These are phyloP conservation scores for Pollimyrus isidori DNA, from an alignment of 2,113 vertebrate genomes.

Conservation along the genomic window DNA sequence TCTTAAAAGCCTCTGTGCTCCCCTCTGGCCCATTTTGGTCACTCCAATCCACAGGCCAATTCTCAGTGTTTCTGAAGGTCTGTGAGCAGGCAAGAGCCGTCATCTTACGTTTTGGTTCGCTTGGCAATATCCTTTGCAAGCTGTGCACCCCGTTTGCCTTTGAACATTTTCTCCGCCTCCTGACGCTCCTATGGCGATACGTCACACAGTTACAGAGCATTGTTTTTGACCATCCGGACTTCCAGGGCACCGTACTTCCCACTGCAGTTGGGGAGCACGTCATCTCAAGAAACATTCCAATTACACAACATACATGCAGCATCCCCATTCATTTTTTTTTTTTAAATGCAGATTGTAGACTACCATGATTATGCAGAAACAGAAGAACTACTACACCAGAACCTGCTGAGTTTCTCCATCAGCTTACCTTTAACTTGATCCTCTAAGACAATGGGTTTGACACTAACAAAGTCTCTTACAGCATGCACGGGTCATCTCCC, in stretches of 20 bases:
- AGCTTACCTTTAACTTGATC: neutral
- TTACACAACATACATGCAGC: neutral
- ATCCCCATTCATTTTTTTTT: neutral
- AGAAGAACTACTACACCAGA: neutral
- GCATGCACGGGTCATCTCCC: neutral
- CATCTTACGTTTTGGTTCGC: constrained; percentile 98
- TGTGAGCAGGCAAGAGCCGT: constrained; percentile 58
- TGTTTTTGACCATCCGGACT: neutral
- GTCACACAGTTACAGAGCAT: constrained; percentile 76
- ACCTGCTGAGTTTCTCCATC: neutral
- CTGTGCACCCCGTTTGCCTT: constrained; percentile 98
- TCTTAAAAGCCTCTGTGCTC: neutral
- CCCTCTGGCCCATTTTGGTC: neutral
- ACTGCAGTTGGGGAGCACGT: neutral
- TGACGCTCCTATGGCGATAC: constrained; percentile 92
- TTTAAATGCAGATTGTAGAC: neutral
- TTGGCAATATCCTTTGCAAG: constrained; percentile 99
- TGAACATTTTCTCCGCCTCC: constrained; percentile 99
- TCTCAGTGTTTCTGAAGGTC: constrained; percentile 75
- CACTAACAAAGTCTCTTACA: neutral
- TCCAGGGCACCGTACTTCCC: neutral
- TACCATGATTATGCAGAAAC: neutral
- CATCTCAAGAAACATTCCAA: neutral
- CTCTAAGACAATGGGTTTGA: neutral
- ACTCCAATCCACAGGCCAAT: constrained; percentile 29